These are phyloP conservation scores for Proteles cristata DNA, from an alignment of 2,113 vertebrate species.

Conservation along the genomic window DNA sequence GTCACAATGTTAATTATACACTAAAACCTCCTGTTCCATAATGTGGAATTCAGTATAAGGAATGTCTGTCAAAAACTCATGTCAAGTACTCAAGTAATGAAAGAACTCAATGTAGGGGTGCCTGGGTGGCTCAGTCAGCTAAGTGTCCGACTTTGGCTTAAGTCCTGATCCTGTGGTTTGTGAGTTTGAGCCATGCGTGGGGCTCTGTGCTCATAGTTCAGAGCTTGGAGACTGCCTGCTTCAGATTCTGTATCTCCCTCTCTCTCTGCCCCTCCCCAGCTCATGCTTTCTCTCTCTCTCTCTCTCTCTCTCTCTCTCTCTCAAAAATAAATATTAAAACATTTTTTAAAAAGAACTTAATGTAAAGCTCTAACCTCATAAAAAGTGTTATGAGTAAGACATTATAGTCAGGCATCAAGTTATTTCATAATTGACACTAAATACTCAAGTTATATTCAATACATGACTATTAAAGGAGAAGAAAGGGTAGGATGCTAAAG, in stretches of 20 bases:
- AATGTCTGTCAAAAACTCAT: constrained; percentile 24
- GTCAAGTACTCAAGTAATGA: constrained; percentile 15
- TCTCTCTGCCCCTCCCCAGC: too few species aligned
- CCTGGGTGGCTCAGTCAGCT: too few species aligned
- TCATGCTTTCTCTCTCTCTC: too few species aligned
- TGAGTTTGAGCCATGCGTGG: too few species aligned
- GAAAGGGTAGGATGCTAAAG: background rate
- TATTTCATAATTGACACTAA: background rate
- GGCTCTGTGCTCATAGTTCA: too few species aligned
- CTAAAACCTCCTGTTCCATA: constrained; percentile 36
- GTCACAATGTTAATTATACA: constrained; percentile 49
- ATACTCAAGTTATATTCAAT: background rate
- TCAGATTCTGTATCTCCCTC: too few species aligned
- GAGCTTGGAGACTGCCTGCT: too few species aligned
- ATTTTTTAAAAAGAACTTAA: background rate
- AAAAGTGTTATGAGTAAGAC: background rate
- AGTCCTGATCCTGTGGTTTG: too few species aligned
- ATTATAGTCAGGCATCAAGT: background rate
- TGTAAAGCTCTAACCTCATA: background rate
- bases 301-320: too few species aligned
- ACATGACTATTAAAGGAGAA: background rate
- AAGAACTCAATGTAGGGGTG: background rate
- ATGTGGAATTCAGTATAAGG: constrained; percentile 34
- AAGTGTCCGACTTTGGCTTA: too few species aligned
- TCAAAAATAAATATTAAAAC: too few species aligned